These are phyloP conservation scores for Andricus quercusramuli DNA, from an alignment of 2,888 invertebrate genomes.

Conservation along the genomic window DNA sequence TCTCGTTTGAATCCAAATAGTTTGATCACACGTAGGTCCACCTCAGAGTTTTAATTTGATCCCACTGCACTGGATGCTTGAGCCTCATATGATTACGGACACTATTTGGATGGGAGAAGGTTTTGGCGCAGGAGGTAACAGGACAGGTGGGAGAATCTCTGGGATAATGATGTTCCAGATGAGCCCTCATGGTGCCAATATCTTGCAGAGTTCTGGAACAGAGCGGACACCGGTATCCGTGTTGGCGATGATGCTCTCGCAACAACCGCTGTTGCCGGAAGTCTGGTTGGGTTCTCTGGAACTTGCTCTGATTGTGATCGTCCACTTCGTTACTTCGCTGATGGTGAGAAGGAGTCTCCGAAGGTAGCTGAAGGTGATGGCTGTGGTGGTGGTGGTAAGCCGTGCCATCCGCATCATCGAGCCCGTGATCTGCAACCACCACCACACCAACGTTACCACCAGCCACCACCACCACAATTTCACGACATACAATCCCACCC, in stretches of 20 bases:
- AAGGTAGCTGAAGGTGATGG: constrained; percentile 63
- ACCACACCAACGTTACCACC: constrained; percentile 78
- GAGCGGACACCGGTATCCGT: constrained; percentile 85
- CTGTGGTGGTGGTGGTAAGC: constrained; percentile 77
- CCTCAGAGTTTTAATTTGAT: constrained; percentile 89
- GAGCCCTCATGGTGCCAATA: constrained; percentile 85
- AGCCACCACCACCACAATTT: constrained; percentile 71
- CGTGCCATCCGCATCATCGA: constrained; percentile 74
- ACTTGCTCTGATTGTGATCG: constrained; percentile 71
- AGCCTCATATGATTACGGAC: constrained; percentile 93
- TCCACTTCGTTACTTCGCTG: constrained; percentile 62
- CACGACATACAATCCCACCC: constrained; percentile 45
- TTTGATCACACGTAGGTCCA: constrained; percentile 83
- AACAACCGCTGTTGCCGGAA: constrained; percentile 70
- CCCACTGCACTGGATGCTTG: constrained; percentile 91
- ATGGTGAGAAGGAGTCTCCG: constrained; percentile 52
- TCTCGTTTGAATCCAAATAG: not conserved
- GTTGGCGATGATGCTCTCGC: constrained; percentile 75
- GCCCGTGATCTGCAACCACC: constrained; percentile 79
- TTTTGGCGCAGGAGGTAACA: constrained; percentile 86
- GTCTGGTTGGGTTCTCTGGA: constrained; percentile 77
- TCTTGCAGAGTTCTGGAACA: constrained; percentile 85
- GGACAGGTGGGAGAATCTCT: constrained; percentile 91
- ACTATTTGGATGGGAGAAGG: constrained; percentile 91
- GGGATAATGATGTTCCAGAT: constrained; percentile 91